Percentiles rank a stretch among this genome's conserved stretches.
phyloP scores from a whole-genome alignment of 2,888 invertebrate genomes.

The Parelbella ahira region DNA sequence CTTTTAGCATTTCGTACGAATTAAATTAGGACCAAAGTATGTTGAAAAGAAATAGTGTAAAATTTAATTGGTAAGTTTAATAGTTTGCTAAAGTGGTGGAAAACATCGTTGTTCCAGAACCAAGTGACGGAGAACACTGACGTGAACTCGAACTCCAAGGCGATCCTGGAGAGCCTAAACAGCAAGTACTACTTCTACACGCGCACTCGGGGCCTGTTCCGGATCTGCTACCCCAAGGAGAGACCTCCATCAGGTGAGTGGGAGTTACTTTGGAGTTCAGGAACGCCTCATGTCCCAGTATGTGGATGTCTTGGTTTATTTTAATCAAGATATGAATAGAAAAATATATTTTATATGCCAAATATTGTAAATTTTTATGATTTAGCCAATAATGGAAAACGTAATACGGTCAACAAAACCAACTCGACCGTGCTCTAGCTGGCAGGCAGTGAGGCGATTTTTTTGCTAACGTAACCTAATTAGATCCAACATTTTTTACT shows the following conservation, averaged over 20 bases:
- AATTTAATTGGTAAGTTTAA: too few relatives aligned
- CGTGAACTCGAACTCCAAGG: conserved; percentile 84
- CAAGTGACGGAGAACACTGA: conserved; percentile 86
- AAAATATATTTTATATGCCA: too few relatives aligned
- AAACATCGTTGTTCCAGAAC: conserved; percentile 81
- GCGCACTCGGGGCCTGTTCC: conserved; percentile 95
- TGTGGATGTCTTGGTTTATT: too few relatives aligned
- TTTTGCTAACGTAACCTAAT: conserved; percentile 15
- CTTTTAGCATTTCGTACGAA: too few relatives aligned
- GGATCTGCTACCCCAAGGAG: conserved; percentile 96
- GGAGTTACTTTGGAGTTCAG: too few relatives aligned
- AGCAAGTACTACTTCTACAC: conserved; percentile 93
- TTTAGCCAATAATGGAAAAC: too few relatives aligned
- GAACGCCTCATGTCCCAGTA: too few relatives aligned
- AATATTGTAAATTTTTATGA: too few relatives aligned
- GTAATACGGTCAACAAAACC: conserved; percentile 1
- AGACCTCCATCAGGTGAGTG: conserved; percentile 90
- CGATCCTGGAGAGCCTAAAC: conserved; percentile 89
- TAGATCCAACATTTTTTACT: conserved; percentile 16
- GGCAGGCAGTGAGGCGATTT: conserved; percentile 14
- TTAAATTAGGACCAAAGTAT: too few relatives aligned
- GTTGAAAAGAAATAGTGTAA: too few relatives aligned
- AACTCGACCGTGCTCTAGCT: conserved; percentile 20
- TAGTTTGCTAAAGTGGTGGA: too few relatives aligned
- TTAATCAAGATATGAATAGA: too few relatives aligned